Evolutionary conservation across 23 tunicate species (phyloP).

Genomic region (Trididemnum nubilum): DNA sequence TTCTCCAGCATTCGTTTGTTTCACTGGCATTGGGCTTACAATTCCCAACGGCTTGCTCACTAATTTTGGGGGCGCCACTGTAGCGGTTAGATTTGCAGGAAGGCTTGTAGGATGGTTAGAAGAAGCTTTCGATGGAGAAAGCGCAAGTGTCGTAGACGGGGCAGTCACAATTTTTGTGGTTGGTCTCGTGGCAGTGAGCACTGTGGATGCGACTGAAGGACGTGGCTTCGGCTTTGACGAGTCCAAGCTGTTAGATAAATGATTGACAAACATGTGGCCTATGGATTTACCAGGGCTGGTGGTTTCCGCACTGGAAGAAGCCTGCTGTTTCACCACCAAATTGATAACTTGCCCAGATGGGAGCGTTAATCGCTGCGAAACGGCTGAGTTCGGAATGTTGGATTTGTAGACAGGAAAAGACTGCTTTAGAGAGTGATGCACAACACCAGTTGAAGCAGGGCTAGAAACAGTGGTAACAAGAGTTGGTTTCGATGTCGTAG

Average conservation of each 20-base stretch:
- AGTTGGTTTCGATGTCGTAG: neutral
- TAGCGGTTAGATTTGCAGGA: neutral
- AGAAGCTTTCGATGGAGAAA: neutral
- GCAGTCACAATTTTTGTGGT: neutral
- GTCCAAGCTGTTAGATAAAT: slow-evolving; percentile 1
- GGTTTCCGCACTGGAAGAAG: neutral
- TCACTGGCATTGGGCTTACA: slow-evolving; percentile 17
- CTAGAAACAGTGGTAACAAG: neutral
- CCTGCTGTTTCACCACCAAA: slow-evolving; percentile 19
- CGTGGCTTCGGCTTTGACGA: neutral
- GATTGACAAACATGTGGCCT: slow-evolving; percentile 14
- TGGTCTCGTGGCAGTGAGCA: neutral
- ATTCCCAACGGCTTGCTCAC: slow-evolving; percentile 15
- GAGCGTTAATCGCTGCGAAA: slow-evolving; percentile 2
- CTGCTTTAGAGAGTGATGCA: neutral
- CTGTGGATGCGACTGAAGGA: neutral
- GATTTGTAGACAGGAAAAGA: neutral
- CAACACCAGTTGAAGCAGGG: neutral
- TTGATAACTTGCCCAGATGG: slow-evolving; percentile 54
- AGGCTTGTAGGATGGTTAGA: neutral
- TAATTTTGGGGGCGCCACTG: neutral
- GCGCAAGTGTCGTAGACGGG: neutral
- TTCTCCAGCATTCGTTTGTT: neutral
- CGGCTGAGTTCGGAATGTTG: slow-evolving; percentile 3
- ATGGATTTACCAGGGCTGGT: neutral